Evolutionary conservation across 2,113 vertebrate species (phyloP), one percentile per base, ranked within the genome.

Genomic region (Neolamprologus fasciatus): DNA sequence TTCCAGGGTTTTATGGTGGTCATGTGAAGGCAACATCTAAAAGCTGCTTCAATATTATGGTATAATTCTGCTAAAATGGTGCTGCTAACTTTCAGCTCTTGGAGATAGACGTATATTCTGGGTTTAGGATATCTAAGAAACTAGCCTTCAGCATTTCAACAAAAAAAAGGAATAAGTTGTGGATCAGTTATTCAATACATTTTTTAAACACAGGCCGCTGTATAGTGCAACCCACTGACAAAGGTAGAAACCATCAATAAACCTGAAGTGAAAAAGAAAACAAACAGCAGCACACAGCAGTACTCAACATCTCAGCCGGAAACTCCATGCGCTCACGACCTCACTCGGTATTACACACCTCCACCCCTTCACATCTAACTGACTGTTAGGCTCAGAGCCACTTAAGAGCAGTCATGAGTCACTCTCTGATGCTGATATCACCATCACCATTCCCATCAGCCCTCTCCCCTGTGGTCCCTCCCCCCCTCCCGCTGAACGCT

Each of bases 401-500:
- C 90, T 93, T 91, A 93, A 88, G 83, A 85, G 87, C 84, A 88
- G 90, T 78, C 83, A 87, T 94, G 94, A 95, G 91, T 94, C 93
- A 95, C 88, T 76, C 83, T 83, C 37, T 63, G 86, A 89, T 85
- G 89, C 80, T 85, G 91, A 93, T 89, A 93, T 94, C 92, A 92
- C 86, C 93, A 83, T 86, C 92, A 90, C 85, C 61, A 83, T 95
- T 94, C 94, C 94, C 94, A 94, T 94, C 93, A 94, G 84, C 85
- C 85, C 57, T 63, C 86, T 82, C 90, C 86, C 81, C 87, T 28
- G 87, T 53, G 86, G 33, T 16, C 66, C 81, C 71, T 3, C 33
- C 79, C 31, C 19, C 82, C 33, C n/a, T 7, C 10, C 53, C 8
- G 4, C 82, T 55, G 84, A 87, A 84, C 9, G 12, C 90, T 78